Conservation (phyloP, 2,888 invertebrate genomes). For the Hemistola chrysoprasaria region DNA sequence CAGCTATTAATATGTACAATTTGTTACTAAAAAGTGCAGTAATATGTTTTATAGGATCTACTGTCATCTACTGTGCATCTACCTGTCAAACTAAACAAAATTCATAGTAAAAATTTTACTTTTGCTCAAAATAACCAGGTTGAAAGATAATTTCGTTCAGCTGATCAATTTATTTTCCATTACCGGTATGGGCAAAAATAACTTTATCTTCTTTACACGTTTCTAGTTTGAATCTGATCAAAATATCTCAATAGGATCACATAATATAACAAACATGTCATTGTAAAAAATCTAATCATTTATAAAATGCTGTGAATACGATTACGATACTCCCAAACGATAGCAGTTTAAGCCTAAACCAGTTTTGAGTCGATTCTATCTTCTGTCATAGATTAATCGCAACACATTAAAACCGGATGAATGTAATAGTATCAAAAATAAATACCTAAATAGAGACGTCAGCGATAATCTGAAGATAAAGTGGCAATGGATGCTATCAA, state of each 20-base stretch:
- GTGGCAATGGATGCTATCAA: conserved; percentile 62
- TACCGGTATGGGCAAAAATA: too few relatives aligned
- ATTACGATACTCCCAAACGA: conserved; percentile 7
- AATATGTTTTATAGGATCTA: too few relatives aligned
- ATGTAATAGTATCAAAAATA: conserved; percentile 41
- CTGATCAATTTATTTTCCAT: too few relatives aligned
- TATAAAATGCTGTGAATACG: conserved; percentile 14
- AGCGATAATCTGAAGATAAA: conserved; percentile 72
- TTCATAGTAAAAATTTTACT: too few relatives aligned
- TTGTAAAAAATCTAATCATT: conserved; percentile 11
- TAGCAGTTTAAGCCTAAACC: conserved; percentile 21
- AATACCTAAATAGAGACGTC: conserved; percentile 67
- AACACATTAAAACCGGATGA: conserved; percentile 56
- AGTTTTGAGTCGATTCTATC: conserved; percentile 31
- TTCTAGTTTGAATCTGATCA: conserved; percentile 1
- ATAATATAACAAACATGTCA: conserved; percentile 14
- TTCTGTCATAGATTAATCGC: conserved; percentile 42
- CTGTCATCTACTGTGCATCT: too few relatives aligned
- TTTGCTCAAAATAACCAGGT: too few relatives aligned
- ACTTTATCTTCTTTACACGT: background rate
- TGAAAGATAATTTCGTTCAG: too few relatives aligned
- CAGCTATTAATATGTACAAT: too few relatives aligned
- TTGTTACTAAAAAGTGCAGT: too few relatives aligned
- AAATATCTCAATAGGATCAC: conserved; percentile 4
- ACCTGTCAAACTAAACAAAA: too few relatives aligned